phyloP scores from a whole-genome alignment of 2,888 invertebrate species.

The Thyatira batis region DNA sequence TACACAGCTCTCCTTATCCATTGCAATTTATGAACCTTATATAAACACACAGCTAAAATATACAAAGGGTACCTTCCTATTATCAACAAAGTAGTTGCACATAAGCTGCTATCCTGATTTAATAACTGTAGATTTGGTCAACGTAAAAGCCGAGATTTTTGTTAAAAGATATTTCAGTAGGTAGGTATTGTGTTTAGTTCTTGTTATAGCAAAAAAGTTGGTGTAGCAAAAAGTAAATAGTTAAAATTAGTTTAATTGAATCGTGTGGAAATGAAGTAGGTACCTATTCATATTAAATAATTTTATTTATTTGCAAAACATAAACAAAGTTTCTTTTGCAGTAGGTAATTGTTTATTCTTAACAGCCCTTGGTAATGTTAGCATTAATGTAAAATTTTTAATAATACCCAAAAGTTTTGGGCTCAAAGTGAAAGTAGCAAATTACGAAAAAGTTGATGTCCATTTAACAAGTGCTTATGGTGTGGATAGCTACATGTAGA shows the following conservation, averaged over 20 bases:
- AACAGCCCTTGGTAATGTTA: not conserved
- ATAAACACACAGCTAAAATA: conserved; percentile 21
- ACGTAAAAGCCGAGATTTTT: not conserved
- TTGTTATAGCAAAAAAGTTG: too few relatives aligned
- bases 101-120: conserved; percentile 26
- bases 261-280: too few relatives aligned
- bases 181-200: too few relatives aligned
- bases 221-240: too few relatives aligned
- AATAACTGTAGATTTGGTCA: conserved; percentile 22
- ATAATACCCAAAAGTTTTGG: not conserved
- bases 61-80: conserved; percentile 12
- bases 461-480: too few relatives aligned
- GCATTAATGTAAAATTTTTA: not conserved
- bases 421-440: not conserved
- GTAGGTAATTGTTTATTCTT: not conserved
- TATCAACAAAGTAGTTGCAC: conserved; percentile 9
- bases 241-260: too few relatives aligned
- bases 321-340: too few relatives aligned
- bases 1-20: not conserved
- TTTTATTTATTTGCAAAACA: too few relatives aligned
- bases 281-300: not conserved
- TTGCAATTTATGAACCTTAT: conserved; percentile 12
- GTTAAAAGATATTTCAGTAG: too few relatives aligned
- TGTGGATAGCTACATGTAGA: too few relatives aligned
- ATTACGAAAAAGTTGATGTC: not conserved